These are phyloP conservation scores for Drosophila teissieri DNA, from an alignment of 1,140 invertebrate species.

Conservation along the genomic window DNA sequence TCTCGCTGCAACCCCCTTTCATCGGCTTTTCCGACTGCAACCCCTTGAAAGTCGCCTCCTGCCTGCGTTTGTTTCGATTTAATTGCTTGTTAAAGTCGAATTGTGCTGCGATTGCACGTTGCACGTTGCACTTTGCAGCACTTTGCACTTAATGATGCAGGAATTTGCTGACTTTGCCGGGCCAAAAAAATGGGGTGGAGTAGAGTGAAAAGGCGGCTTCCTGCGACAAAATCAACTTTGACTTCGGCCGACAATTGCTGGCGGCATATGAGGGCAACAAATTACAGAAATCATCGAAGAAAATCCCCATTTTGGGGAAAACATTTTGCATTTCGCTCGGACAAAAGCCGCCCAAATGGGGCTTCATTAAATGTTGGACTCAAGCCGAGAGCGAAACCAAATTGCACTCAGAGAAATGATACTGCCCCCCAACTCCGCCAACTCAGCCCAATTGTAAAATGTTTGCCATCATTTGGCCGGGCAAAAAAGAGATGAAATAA, in stretches of 20 bases:
- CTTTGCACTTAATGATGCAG: slow-evolving; percentile 66
- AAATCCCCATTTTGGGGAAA: slow-evolving; percentile 13
- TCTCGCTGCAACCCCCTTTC: slow-evolving; percentile 15
- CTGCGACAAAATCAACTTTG: slow-evolving; percentile 10
- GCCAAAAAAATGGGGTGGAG: not conserved
- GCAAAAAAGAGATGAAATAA: slow-evolving; percentile 28
- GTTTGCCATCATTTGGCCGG: slow-evolving; percentile 65
- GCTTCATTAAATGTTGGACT: slow-evolving; percentile 78
- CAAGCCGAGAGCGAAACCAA: slow-evolving; percentile 71
- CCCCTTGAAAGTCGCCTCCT: slow-evolving; percentile 12
- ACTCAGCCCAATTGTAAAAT: slow-evolving; percentile 33
- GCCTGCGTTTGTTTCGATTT: slow-evolving; percentile 77
- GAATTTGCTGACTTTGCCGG: slow-evolving; percentile 71
- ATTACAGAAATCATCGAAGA: slow-evolving; percentile 49
- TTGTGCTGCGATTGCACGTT: slow-evolving; percentile 74
- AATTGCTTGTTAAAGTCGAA: slow-evolving; percentile 82
- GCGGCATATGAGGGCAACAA: slow-evolving; percentile 46
- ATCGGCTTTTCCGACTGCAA: slow-evolving; percentile 15
- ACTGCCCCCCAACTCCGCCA: not conserved
- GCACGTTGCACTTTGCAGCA: slow-evolving; percentile 18
- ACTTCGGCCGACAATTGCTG: slow-evolving; percentile 28
- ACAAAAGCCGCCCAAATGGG: slow-evolving; percentile 63
- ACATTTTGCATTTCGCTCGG: slow-evolving; percentile 40
- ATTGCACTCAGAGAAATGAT: slow-evolving; percentile 47
- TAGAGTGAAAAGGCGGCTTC: slow-evolving; percentile 4